phyloP scores from a whole-genome alignment of 1,140 invertebrate species.

The Lithobius niger region DNA sequence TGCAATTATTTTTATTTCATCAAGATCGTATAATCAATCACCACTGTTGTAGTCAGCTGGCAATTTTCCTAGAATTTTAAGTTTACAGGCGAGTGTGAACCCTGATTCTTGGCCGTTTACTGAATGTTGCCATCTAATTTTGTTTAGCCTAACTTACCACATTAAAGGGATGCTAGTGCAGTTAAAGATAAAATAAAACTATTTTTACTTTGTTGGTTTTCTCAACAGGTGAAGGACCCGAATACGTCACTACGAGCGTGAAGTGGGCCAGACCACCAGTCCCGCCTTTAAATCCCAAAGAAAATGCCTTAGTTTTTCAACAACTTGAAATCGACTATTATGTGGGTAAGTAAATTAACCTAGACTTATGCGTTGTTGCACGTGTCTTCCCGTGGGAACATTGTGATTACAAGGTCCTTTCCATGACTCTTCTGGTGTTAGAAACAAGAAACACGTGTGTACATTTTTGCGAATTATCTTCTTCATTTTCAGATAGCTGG shows the following conservation, averaged over 20 bases:
- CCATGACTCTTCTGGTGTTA: not conserved
- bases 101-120: not conserved
- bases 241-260: conserved; percentile 17
- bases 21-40: no score
- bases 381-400: not conserved
- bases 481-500: not conserved
- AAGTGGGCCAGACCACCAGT: conserved; percentile 50
- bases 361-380: not conserved
- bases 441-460: not conserved
- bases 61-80: not conserved
- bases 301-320: conserved; percentile 63
- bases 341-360: conserved; percentile 39
- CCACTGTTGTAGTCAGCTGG: not conserved
- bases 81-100: not conserved
- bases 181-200: not conserved
- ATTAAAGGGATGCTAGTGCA: not conserved
- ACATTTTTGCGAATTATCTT: not conserved
- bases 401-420: not conserved
- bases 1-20: no score
- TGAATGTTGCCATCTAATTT: not conserved
- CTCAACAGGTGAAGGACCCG: conserved; percentile 16
- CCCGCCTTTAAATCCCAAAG: conserved; percentile 47
- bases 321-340: conserved; percentile 90
- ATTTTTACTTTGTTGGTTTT: not conserved
- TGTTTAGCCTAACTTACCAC: not conserved